A percentile compares a stretch with the other conserved stretches of the same genome.
phyloP scores from a whole-genome alignment of 2,797 vertebrate species.

The Phataginus tricuspis region DNA sequence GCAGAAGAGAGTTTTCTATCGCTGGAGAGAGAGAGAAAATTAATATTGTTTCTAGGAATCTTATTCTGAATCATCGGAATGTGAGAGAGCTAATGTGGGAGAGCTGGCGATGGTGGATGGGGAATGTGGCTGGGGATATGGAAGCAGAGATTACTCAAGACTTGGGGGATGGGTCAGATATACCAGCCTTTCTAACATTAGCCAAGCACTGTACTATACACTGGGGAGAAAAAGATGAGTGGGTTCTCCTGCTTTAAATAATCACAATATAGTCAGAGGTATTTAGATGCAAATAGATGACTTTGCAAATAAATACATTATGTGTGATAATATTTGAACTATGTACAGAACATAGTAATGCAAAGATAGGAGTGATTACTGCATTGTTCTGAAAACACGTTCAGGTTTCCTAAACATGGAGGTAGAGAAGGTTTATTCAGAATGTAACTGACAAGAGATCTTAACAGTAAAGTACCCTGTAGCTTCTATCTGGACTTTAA shows the following conservation, averaged over 20 bases:
- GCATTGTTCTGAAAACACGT: neutral
- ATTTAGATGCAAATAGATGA: neutral
- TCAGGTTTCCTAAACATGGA: neutral
- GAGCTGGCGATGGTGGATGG: neutral
- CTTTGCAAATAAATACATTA: neutral
- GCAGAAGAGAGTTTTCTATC: neutral
- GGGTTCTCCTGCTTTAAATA: neutral
- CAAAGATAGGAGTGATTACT: neutral
- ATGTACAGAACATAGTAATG: neutral
- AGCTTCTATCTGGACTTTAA: neutral
- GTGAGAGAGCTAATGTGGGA: neutral
- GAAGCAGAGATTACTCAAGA: neutral
- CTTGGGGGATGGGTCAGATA: neutral
- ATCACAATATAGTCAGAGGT: neutral
- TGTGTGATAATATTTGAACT: neutral
- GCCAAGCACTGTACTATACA: neutral
- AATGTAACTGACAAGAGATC: neutral
- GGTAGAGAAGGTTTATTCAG: neutral
- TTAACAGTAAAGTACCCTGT: neutral
- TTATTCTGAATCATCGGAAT: neutral
- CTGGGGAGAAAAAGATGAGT: neutral
- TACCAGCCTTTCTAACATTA: neutral
- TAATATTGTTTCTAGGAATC: neutral
- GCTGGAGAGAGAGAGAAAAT: neutral
- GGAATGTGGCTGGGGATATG: neutral